A percentile compares a stretch with the other conserved stretches of the same genome.
Evolutionary conservation across 2,888 invertebrate genomes (phyloP).

Genomic region (Epirrhoe tristata): DNA sequence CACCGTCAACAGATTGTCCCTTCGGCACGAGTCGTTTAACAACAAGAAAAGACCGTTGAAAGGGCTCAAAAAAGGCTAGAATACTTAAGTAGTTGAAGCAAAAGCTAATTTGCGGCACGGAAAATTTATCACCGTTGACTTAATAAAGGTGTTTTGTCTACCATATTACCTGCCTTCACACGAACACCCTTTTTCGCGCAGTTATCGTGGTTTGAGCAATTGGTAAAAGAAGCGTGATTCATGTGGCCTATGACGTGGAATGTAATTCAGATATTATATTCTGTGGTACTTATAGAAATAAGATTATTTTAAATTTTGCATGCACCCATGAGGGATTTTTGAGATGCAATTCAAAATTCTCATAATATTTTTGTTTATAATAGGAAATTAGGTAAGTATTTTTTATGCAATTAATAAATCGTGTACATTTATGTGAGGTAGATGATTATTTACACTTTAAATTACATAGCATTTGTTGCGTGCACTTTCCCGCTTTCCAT

Average conservation of each 20-base stretch:
- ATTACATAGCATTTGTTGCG: background rate
- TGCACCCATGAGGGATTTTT: too few relatives aligned
- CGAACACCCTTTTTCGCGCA: background rate
- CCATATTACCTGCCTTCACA: constrained; percentile 20
- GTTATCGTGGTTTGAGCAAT: background rate
- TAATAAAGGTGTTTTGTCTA: constrained; percentile 43
- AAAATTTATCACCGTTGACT: constrained; percentile 33
- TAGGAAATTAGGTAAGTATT: background rate
- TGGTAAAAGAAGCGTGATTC: too few relatives aligned
- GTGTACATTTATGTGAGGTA: too few relatives aligned
- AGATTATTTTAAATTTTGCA: too few relatives aligned
- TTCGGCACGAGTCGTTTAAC: constrained; percentile 35
- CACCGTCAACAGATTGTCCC: constrained; percentile 16
- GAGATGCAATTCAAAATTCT: too few relatives aligned
- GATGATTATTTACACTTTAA: background rate
- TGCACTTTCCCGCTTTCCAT: background rate
- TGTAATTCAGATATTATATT: too few relatives aligned
- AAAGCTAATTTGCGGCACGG: constrained; percentile 35
- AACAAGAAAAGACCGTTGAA: constrained; percentile 18
- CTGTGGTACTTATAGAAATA: too few relatives aligned
- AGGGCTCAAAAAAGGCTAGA: constrained; percentile 25
- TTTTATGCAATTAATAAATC: too few relatives aligned
- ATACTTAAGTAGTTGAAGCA: constrained; percentile 29
- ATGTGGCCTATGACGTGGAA: too few relatives aligned
- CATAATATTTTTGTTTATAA: too few relatives aligned